Conservation (phyloP, 2,797 vertebrate genomes). For the Pangasius larnaudii region DNA sequence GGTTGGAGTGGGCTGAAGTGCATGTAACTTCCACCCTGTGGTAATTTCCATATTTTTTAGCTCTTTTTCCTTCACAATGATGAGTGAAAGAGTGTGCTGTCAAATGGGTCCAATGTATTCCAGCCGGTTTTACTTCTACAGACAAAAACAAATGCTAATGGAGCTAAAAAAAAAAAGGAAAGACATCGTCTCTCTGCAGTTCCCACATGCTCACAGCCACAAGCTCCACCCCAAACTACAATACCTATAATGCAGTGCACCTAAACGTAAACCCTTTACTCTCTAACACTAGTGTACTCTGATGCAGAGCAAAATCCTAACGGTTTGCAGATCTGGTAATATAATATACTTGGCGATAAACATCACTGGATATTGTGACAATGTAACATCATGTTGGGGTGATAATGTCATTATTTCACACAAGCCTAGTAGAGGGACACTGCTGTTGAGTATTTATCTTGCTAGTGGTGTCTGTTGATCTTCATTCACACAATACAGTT, state of each 20-base stretch:
- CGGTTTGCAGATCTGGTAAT: neutral
- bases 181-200: neutral
- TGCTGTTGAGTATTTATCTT: neutral
- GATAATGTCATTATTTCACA: neutral
- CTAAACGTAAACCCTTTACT: neutral
- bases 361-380: neutral
- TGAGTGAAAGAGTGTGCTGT: neutral
- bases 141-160: neutral
- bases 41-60: neutral
- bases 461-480: no score
- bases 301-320: neutral
- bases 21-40: neutral
- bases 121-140: neutral
- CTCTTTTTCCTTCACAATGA: neutral
- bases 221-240: neutral
- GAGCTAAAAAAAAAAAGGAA: neutral
- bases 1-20: neutral
- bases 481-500: no score
- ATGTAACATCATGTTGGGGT: neutral
- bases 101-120: neutral
- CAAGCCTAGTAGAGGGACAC: neutral
- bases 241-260: neutral
- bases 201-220: neutral
- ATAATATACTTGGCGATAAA: neutral
- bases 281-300: neutral